Evolutionary conservation across 23 tunicate genomes (phyloP), one percentile per base, ranked within the genome.

Genomic region (Trididemnum nubilum): DNA sequence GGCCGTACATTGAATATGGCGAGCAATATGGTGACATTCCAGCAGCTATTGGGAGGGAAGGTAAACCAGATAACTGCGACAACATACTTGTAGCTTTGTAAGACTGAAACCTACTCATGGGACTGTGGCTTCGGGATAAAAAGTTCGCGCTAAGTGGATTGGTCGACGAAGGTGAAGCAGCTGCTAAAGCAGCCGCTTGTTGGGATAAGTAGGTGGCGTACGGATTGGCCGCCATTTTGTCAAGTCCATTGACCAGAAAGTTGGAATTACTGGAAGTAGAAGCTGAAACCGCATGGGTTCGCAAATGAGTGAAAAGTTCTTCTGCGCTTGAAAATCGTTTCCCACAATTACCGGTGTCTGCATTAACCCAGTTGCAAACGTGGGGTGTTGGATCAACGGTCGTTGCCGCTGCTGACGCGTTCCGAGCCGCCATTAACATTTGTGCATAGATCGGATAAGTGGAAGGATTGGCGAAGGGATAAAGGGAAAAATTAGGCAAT

Each of bases 321-420:
- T 91, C 97, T 3, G 82, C 81, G 30, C 90, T 81, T 22, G 80
- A 58, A 73, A 91, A 91, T 19, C 84, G 74, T 57, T 91, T 85
- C 0, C 97, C 97, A 66, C 97, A 91, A 37, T 73, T 81, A 36
- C 87, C 97, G 38, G 85, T 44, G 0, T 79, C 85, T 5, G 58
- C 84, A 40, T 65, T 85, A 2, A 89, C 94, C 97, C 97, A 91
- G 54, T 91, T 91, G 36, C 97, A 91, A 70, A 91, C 90, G 64
- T 91, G 97, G 1, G 84, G 83, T 15, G 82, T 34, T 0, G 81
- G 73, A 35, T 80, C 83, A 49, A 72, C 67, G 1, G 72, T 76
- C 30, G 78, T 58, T 9, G 76, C 77, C 22, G 39, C 64, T n/a
- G 61, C 35, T 30, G 85, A 35, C 27, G 88, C 83, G 60, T 31